Evolutionary conservation across 2,888 invertebrate species (phyloP), one percentile per base, ranked within the genome.

Genomic region (Mylabris sibirica): DNA sequence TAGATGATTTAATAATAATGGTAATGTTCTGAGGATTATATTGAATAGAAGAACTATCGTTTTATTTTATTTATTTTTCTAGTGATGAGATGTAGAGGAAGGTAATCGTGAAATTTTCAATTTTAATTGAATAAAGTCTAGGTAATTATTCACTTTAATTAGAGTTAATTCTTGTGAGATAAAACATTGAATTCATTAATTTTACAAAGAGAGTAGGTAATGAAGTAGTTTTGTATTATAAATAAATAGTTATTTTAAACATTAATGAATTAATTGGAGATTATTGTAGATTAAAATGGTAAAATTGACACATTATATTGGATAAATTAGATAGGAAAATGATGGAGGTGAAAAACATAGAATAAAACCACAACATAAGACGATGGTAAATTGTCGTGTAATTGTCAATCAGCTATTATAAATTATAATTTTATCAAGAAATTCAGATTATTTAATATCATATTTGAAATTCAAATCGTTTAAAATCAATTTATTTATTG

Each of bases 381-480:
- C 30, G 3, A 26, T 57, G 6, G 53, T 22, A 22, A 53, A 53
- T 53, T 12, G 24, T 24, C 12, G 4, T 53, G n/a, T 57, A 57
- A 57, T 26, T 57, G 57, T 57, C 57, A 14, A 57, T 57, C 57
- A 57, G 14, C 22, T 3, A 57, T 57, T 26, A 57, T 57, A 57
- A 57, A 26, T 57, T 57, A 57, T 57, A 57, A 57, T 57, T 57
- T 57, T 9, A 57, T 26, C 44, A 57, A 22, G 24, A 57, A 57
- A 14, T 57, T 26, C 5, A 57, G 26, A 14, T 3, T 26, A n/a
- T 26, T 57, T 26, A 14, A 57, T 26, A 26, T 57, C 24, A 26
- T 57, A 57, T 57, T 57, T 57, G 57, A 57, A 57, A 57, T 57
- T 24, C 57, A 57, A 57, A 57, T 57, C n/a, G 4, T 6, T 57